Evolutionary conservation across 2,888 invertebrate genomes (phyloP).

Genomic region (Diabrotica balteata): DNA sequence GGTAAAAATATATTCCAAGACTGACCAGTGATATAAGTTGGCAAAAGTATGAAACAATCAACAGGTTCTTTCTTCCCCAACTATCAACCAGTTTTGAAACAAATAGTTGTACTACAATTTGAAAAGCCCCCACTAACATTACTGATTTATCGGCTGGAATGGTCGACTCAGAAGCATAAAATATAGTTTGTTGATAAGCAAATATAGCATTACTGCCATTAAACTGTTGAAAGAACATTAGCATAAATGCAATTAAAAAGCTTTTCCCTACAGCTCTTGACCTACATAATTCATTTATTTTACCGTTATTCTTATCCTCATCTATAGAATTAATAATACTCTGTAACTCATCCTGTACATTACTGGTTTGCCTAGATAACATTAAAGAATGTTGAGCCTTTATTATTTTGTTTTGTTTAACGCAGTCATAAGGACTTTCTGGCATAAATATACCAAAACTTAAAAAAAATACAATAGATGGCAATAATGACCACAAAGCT

Average conservation of each 20-base stretch:
- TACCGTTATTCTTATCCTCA: slow-evolving; percentile 28
- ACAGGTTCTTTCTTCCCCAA: slow-evolving; percentile 74
- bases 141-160: slow-evolving; percentile 69
- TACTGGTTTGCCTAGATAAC: slow-evolving; percentile 59
- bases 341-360: slow-evolving; percentile 40
- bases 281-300: slow-evolving; percentile 29
- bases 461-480: slow-evolving; percentile 39
- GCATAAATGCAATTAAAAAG: slow-evolving; percentile 54
- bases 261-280: slow-evolving; percentile 45
- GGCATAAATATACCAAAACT: slow-evolving; percentile 41
- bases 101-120: slow-evolving; percentile 72
- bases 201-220: slow-evolving; percentile 78
- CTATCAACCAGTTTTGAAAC: slow-evolving; percentile 79
- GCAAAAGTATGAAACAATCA: slow-evolving; percentile 72
- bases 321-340: slow-evolving; percentile 35
- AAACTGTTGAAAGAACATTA: slow-evolving; percentile 53
- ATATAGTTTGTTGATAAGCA: slow-evolving; percentile 77
- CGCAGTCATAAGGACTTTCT: slow-evolving; percentile 44
- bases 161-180: slow-evolving; percentile 59
- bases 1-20: slow-evolving; percentile 44
- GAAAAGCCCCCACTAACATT: slow-evolving; percentile 79
- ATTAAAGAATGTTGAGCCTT: slow-evolving; percentile 72
- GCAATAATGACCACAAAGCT: slow-evolving; percentile 38
- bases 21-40: slow-evolving; percentile 65
- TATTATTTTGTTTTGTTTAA: slow-evolving; percentile 53